Conservation (phyloP, 2,113 vertebrate species). For the Caranx melampygus region DNA sequence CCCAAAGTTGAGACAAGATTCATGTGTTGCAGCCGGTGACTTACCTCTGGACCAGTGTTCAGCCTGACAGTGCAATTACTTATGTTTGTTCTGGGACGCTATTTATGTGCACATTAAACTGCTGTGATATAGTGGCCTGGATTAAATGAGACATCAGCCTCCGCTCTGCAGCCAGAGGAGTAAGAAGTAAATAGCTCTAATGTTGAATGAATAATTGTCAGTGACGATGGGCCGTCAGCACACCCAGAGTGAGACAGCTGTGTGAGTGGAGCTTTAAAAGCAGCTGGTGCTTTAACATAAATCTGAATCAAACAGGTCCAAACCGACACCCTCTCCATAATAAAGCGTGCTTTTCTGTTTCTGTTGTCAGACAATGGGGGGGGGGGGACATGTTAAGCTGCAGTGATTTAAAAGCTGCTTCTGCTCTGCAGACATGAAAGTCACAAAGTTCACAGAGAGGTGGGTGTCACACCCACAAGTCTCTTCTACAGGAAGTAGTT, state of each 20-base stretch:
- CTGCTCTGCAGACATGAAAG: too few relatives aligned
- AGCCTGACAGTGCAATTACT: conserved; percentile 42
- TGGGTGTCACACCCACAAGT: too few relatives aligned
- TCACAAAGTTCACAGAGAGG: too few relatives aligned
- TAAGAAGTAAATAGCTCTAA: conserved; percentile 17
- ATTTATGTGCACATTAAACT: conserved; percentile 54
- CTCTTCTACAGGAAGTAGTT: too few relatives aligned
- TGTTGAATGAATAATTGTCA: conserved; percentile 27
- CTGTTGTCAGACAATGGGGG: too few relatives aligned
- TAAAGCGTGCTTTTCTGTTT: too few relatives aligned
- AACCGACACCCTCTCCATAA: too few relatives aligned
- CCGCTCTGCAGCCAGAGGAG: not conserved
- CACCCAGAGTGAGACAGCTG: not conserved
- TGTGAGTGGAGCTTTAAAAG: not conserved
- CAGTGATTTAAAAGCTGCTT: too few relatives aligned
- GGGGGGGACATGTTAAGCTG: too few relatives aligned
- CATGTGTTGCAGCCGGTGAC: conserved; percentile 29
- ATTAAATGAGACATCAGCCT: conserved; percentile 35
- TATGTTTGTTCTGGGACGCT: conserved; percentile 6
- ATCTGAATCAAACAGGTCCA: not conserved
- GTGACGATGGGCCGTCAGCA: not conserved
- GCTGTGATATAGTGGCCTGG: conserved; percentile 31
- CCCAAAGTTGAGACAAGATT: conserved; percentile 48
- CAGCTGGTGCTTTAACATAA: not conserved
- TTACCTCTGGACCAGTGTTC: conserved; percentile 8